Conservation (phyloP, 2,888 invertebrate genomes). For the Zonitis immaculata region DNA sequence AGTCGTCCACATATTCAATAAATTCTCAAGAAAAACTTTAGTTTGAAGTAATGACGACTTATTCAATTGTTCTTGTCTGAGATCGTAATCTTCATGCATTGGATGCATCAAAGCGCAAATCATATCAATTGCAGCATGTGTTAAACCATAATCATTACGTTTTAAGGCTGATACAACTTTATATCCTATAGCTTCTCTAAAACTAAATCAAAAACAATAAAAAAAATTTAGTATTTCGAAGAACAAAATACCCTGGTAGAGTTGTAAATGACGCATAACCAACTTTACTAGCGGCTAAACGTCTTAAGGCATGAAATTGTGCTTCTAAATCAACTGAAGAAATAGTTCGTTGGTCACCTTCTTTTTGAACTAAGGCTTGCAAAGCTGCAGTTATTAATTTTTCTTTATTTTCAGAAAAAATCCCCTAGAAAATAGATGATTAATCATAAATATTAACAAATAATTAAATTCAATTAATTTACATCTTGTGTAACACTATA, state of each 20-base stretch:
- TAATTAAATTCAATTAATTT: constrained; percentile 46
- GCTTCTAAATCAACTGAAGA: constrained; percentile 79
- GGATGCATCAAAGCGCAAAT: constrained; percentile 98
- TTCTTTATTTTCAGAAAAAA: constrained; percentile 98
- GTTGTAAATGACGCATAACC: constrained; percentile 95
- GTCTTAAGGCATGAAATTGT: constrained; percentile 89
- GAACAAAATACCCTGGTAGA: constrained; percentile 64
- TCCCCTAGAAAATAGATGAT: constrained; percentile 61
- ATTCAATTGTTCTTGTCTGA: constrained; percentile 96
- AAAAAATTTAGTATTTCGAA: background rate
- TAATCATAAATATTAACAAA: background rate
- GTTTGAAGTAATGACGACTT: constrained; percentile 93
- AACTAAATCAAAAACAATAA: constrained; percentile 51
- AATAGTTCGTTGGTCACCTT: constrained; percentile 57
- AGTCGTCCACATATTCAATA: constrained; percentile 90
- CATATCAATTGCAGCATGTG: constrained; percentile 96
- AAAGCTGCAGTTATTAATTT: constrained; percentile 91
- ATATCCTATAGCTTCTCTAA: constrained; percentile 91
- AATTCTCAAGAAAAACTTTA: constrained; percentile 83
- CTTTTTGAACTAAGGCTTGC: constrained; percentile 74
- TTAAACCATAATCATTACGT: constrained; percentile 81
- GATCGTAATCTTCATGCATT: constrained; percentile 94
- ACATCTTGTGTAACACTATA: constrained; percentile 97
- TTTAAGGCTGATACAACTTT: constrained; percentile 89
- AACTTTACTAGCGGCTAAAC: constrained; percentile 95